phyloP scores from a whole-genome alignment of 2,888 invertebrate genomes.

The Dione vanillae region DNA sequence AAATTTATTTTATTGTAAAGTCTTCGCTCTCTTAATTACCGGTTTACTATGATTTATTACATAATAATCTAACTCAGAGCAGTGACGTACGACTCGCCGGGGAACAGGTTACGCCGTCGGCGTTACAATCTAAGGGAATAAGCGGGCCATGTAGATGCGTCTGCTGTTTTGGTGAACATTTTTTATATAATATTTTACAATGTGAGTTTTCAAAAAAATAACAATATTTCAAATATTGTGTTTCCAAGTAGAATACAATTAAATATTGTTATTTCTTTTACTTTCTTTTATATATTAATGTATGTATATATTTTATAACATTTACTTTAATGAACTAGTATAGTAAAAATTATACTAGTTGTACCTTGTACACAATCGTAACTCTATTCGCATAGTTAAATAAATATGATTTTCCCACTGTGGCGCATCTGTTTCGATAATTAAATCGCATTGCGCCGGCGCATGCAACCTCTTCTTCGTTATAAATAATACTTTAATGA shows the following conservation, averaged over 20 bases:
- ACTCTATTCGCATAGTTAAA: slow-evolving; percentile 7
- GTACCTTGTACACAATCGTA: slow-evolving; percentile 14
- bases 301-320: background rate
- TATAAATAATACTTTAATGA: slow-evolving; percentile 83
- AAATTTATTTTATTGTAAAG: slow-evolving; percentile 77
- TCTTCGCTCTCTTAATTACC: slow-evolving; percentile 83
- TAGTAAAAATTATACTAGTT: no score
- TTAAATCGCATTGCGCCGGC: slow-evolving; percentile 38
- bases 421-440: slow-evolving; percentile 45
- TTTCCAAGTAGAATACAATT: background rate
- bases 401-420: slow-evolving; percentile 23
- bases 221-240: background rate
- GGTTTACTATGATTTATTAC: slow-evolving; percentile 83
- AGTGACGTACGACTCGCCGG: slow-evolving; percentile 77
- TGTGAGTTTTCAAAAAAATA: background rate
- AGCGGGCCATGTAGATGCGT: slow-evolving; percentile 35
- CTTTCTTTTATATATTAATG: background rate
- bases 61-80: slow-evolving; percentile 76
- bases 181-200: background rate
- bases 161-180: slow-evolving; percentile 11
- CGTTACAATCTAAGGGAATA: slow-evolving; percentile 60
- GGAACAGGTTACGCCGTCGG: slow-evolving; percentile 79
- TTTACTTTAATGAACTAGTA: no score
- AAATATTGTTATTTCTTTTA: no score
- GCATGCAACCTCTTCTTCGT: slow-evolving; percentile 55